Evolutionary conservation across 2,888 invertebrate genomes (phyloP), one percentile per base, ranked within the genome.

Genomic region (Orthonychiurus folsomi): DNA sequence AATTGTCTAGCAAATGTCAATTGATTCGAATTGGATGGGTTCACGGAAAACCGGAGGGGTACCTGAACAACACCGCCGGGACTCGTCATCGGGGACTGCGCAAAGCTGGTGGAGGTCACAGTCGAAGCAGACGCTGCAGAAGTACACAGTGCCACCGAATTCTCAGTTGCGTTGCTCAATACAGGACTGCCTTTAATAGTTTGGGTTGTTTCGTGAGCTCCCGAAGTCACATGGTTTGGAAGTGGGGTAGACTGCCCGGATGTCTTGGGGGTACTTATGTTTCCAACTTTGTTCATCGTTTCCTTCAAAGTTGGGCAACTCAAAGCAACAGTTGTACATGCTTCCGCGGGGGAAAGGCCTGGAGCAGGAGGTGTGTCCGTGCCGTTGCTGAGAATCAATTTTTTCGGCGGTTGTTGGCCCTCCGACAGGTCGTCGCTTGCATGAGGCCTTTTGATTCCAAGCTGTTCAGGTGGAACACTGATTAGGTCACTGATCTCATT

Each of bases 391-490:
- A 57, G 57, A n/a, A 23, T 9, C 3, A 26, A 12, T 24, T 52
- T 57, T 23, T 57, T 58, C 18, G 62, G 57, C 9, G 62, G 58
- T 37, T 52, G 52, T 52, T 52, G 21, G 20, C 24, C 20, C n/a
- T 62, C 57, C 50, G 37, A 26, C 61, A 25, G 18, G 20, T 59
- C 55, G 23, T 23, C 20, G 9, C 54, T 26, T 2, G 66, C 65
- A 3, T 66, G 61, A 1, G 69, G 58, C 48, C 72, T 53, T 54
- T 72, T 72, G 23, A 72, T 61, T 0, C 70, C 72, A 28, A 73
- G 65, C 73, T 73, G 73, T 68, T 73, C 73, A 66, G 73, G 73
- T 63, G 71, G 69, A 62, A 73, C 68, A 54, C 70, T 67, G 68
- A 73, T 72, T 64, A 73, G 65, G 65, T 73, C 73, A 70, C 72